Base-by-base conservation (phyloP, 2,113 vertebrate species). In the Hippolais icterina region DNA sequence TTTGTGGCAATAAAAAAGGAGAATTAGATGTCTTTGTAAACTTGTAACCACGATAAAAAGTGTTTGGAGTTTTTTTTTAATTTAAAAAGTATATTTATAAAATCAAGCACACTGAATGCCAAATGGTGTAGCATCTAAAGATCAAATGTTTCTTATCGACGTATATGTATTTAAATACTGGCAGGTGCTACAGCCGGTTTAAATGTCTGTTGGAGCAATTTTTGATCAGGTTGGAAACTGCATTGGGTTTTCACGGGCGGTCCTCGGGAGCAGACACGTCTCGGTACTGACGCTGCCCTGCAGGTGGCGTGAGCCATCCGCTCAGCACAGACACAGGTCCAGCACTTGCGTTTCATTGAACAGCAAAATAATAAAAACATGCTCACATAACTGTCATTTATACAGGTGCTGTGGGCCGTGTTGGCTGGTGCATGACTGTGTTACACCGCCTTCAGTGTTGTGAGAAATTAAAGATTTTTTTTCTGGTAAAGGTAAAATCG, bases 301-400 rank as follows among this genome's bases (percentile, higher is more conserved):
- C 79, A 97, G 97, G 89, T 97, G 97, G 94, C 88, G 87, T 39
- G 91, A 91, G 64, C n/a, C 84, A 29, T 44, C 81, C 54, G 44
- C 72, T 17, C 42, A 47, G 83, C 53, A 4, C 70, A 57, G 24
- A 3, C 76, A 4, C 76, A 4, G 37, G 8, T 19, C 22, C 20
- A 18, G 19, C 13, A 2, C 54, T 33, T 31, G 35, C 47, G 1
- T 25, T 42, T 54, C 16, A 13, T 28, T 63, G 33, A 31, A 57
- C 35, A 12, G 16, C 39, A 39, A 68, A 83, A n/a, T 23, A 37
- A 33, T 10, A 21, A 70, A 70, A 49, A 2, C 13, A 8, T 15
- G 24, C 46, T 70, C 31, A 20, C 27, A 5, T 21, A 76, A 41
- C 27, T 46, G 22, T 39, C 57, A 31, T 54, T 66, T 53, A 11